A percentile compares a stretch with the other conserved stretches of the same genome.
phyloP scores from a whole-genome alignment of 2,888 invertebrate genomes.

The Ormyrus pomaceus region DNA sequence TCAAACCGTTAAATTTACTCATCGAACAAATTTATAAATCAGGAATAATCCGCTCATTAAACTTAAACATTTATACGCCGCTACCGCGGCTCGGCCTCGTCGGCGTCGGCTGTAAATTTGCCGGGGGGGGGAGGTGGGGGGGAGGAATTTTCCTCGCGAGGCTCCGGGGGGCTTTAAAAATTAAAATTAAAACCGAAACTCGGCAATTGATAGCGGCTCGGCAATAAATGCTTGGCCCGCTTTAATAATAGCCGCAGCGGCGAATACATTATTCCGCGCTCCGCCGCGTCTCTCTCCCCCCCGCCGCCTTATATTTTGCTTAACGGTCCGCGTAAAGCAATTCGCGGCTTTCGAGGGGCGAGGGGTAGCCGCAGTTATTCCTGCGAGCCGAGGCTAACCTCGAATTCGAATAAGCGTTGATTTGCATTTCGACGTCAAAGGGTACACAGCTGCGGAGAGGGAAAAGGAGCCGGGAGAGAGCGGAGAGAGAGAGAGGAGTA shows the following conservation, averaged over 20 bases:
- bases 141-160: too few relatives aligned
- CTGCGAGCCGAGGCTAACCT: conserved; percentile 40
- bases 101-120: too few relatives aligned
- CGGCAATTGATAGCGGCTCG: conserved; percentile 24
- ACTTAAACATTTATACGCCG: too few relatives aligned
- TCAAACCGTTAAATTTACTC: too few relatives aligned
- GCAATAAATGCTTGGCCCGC: conserved; percentile 33
- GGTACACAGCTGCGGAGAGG: conserved; percentile 2
- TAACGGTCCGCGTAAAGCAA: conserved; percentile 48
- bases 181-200: conserved; percentile 1
- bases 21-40: too few relatives aligned
- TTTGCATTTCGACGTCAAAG: conserved; percentile 48
- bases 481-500: not conserved
- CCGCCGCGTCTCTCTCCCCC: conserved; percentile 7
- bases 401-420: conserved; percentile 53
- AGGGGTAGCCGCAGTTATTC: conserved; percentile 42
- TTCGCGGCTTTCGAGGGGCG: conserved; percentile 49
- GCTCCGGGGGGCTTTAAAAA: not conserved
- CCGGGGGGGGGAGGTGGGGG: too few relatives aligned
- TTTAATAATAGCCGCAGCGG: conserved; percentile 38
- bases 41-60: too few relatives aligned
- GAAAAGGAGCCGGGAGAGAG: not conserved
- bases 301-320: not conserved
- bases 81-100: too few relatives aligned
- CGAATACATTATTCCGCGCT: conserved; percentile 28